These are phyloP conservation scores for Nannospalax galili DNA, from an alignment of 2,113 vertebrate species.

Conservation along the genomic window DNA sequence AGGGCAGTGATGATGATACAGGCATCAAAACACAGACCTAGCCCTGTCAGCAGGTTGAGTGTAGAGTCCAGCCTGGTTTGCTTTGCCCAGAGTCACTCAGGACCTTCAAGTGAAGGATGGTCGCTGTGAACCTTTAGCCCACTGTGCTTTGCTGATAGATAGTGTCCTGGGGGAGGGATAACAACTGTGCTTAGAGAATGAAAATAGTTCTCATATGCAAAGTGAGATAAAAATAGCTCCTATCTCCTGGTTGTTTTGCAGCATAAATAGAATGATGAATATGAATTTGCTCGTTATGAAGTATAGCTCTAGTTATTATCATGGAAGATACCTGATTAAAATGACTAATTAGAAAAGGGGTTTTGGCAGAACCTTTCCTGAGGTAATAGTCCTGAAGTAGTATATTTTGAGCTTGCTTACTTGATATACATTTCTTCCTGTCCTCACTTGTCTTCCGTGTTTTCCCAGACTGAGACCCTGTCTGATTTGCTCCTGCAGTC, in stretches of 20 bases:
- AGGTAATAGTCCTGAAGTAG: background rate
- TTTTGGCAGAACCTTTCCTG: background rate
- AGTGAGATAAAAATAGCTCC: slow-evolving; percentile 53
- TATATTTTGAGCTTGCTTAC: background rate
- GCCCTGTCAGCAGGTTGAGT: background rate
- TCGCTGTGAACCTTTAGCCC: background rate
- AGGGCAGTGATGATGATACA: background rate
- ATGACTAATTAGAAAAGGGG: slow-evolving; percentile 50
- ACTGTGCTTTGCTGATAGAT: background rate
- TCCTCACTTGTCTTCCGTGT: background rate
- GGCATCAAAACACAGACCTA: background rate
- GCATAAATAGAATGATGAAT: slow-evolving; percentile 65
- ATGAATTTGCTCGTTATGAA: slow-evolving; percentile 60
- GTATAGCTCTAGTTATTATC: slow-evolving; percentile 40
- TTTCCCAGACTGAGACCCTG: too few relatives aligned
- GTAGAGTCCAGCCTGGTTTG: background rate
- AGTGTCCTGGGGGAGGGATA: background rate
- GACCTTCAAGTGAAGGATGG: background rate
- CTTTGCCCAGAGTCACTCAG: background rate
- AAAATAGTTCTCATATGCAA: slow-evolving; percentile 52
- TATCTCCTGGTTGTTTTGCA: slow-evolving; percentile 56
- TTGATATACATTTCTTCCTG: background rate
- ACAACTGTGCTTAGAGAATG: background rate
- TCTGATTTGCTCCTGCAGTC: background rate
- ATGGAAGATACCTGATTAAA: slow-evolving; percentile 49